Evolutionary conservation across 2,888 invertebrate species (phyloP).

Genomic region (Nasonovia ribisnigri): DNA sequence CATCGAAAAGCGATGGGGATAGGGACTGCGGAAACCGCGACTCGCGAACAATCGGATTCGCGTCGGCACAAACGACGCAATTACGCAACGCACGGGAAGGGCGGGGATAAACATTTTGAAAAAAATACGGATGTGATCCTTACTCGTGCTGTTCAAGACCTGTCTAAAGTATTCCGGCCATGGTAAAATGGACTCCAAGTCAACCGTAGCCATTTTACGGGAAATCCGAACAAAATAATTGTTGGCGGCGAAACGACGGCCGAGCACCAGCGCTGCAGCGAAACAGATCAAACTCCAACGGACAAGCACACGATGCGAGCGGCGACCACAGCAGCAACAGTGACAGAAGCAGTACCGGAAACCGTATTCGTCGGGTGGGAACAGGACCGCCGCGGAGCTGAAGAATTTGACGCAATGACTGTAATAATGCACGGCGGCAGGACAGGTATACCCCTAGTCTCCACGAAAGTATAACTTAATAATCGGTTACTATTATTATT

Average conservation of each 20-base stretch:
- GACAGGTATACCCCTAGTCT: background rate
- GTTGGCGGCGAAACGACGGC: background rate
- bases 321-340: background rate
- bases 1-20: background rate
- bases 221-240: background rate
- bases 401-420: background rate
- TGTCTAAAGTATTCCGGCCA: slow-evolving; percentile 49
- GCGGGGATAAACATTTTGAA: background rate
- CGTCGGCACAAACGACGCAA: background rate
- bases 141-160: slow-evolving; percentile 17
- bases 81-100: background rate
- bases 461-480: background rate
- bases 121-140: background rate
- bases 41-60: background rate
- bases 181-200: slow-evolving; percentile 12
- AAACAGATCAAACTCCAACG: background rate
- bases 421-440: background rate
- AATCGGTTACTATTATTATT: background rate
- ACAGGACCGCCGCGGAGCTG: background rate
- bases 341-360: background rate
- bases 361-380: background rate
- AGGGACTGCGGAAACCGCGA: background rate
- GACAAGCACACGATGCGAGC: background rate
- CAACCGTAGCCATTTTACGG: background rate
- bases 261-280: background rate